A percentile compares a stretch with the other conserved stretches of the same genome.
Evolutionary conservation across 2,888 invertebrate genomes (phyloP).

Genomic region (Drosophila multiciliata): DNA sequence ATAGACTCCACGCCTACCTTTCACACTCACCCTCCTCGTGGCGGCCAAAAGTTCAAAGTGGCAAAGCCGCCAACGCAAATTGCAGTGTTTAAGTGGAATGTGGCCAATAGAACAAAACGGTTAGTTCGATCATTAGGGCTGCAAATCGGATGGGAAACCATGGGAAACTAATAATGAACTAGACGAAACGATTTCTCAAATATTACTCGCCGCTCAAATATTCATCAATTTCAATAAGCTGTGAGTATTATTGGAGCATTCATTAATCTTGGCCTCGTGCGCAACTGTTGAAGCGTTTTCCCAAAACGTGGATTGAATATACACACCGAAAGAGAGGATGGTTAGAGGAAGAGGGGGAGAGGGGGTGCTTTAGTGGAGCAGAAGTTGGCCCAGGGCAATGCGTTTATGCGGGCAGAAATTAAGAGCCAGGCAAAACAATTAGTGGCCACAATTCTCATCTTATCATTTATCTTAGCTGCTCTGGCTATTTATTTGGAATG

Average conservation of each 20-base stretch:
- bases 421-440: slow-evolving; percentile 75
- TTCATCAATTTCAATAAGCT: slow-evolving; percentile 74
- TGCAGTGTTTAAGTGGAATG: slow-evolving; percentile 35
- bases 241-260: slow-evolving; percentile 27
- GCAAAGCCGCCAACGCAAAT: slow-evolving; percentile 75
- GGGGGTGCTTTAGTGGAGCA: slow-evolving; percentile 65
- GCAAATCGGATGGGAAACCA: slow-evolving; percentile 52
- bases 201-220: slow-evolving; percentile 53
- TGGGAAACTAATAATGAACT: slow-evolving; percentile 73
- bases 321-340: neutral
- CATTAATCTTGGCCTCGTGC: slow-evolving; percentile 79
- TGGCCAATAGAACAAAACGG: slow-evolving; percentile 49
- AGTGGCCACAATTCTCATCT: slow-evolving; percentile 60
- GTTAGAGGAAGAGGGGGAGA: neutral
- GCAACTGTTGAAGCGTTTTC: slow-evolving; percentile 74
- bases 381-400: slow-evolving; percentile 70
- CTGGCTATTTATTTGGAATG: slow-evolving; percentile 71
- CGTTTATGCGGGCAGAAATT: slow-evolving; percentile 80
- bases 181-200: slow-evolving; percentile 40
- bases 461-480: slow-evolving; percentile 74
- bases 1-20: slow-evolving; percentile 1
- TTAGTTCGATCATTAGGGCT: slow-evolving; percentile 53
- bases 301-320: neutral
- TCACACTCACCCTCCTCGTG: slow-evolving; percentile 27
- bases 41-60: slow-evolving; percentile 60